These are phyloP conservation scores for Ptiloglossa arizonensis DNA, from an alignment of 1,140 invertebrate genomes.

Conservation along the genomic window DNA sequence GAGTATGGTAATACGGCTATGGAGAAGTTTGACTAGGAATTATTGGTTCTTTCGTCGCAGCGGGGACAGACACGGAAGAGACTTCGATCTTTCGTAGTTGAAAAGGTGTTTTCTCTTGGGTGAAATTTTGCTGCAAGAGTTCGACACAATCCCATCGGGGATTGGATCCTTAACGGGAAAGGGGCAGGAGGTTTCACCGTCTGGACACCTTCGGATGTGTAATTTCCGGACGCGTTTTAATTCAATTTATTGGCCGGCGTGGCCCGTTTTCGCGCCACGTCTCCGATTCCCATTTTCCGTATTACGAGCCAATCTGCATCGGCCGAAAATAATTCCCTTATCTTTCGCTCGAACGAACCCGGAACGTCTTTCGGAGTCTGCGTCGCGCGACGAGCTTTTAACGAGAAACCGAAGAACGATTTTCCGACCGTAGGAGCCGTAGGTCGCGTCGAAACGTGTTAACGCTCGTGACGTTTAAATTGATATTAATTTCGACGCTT, in stretches of 20 bases:
- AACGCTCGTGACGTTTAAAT: not conserved
- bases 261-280: conserved; percentile 3
- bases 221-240: conserved; percentile 45
- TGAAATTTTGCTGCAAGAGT: too few relatives aligned
- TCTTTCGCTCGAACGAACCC: conserved; percentile 19
- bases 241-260: conserved; percentile 43
- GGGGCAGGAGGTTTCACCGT: not conserved
- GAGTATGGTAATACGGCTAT: too few relatives aligned
- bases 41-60: too few relatives aligned
- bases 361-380: conserved; percentile 26
- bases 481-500: too few relatives aligned
- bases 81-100: too few relatives aligned
- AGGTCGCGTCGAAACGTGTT: too few relatives aligned
- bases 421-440: not conserved
- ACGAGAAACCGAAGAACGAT: conserved; percentile 21
- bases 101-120: too few relatives aligned
- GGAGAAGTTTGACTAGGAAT: too few relatives aligned
- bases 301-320: conserved; percentile 39
- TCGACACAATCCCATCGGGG: too few relatives aligned
- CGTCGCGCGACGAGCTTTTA: conserved; percentile 23
- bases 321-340: conserved; percentile 47
- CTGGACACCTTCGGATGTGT: conserved; percentile 24
- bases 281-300: conserved; percentile 27
- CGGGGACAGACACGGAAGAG: too few relatives aligned
- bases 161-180: conserved; percentile 1